These are phyloP conservation scores for Prostheceraeus crozeri DNA, from an alignment of 2,888 invertebrate genomes.

Conservation along the genomic window DNA sequence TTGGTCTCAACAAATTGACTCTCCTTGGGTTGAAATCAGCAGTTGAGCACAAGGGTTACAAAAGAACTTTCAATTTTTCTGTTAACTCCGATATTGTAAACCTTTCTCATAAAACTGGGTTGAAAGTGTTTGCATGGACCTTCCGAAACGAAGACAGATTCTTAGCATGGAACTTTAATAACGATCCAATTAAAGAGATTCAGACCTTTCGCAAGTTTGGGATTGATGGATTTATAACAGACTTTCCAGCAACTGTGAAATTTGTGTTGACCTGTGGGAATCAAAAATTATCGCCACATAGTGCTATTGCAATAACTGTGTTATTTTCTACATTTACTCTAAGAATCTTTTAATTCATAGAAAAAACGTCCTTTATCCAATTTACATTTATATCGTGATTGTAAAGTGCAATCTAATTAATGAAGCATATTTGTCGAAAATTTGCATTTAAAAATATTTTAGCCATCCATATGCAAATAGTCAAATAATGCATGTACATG, in stretches of 20 bases:
- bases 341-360: too few species aligned
- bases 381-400: too few species aligned
- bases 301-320: too few species aligned
- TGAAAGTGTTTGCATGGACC: slow-evolving; percentile 11
- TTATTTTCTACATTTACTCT: too few species aligned
- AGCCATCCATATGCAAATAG: too few species aligned
- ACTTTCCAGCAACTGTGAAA: slow-evolving; percentile 42
- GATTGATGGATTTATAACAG: slow-evolving; percentile 44
- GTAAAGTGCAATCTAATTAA: too few species aligned
- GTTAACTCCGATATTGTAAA: not conserved
- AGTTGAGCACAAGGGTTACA: not conserved
- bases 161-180: slow-evolving; percentile 16
- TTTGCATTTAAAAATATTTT: too few species aligned
- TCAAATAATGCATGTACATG: too few species aligned
- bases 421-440: too few species aligned
- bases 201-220: slow-evolving; percentile 31
- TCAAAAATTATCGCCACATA: too few species aligned
- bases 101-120: not conserved
- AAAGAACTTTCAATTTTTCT: not conserved
- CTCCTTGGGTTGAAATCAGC: not conserved
- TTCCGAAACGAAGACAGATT: slow-evolving; percentile 29
- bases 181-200: not conserved
- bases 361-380: too few species aligned
- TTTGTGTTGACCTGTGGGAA: too few species aligned
- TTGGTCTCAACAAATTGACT: not conserved